Evolutionary conservation across 2,888 invertebrate genomes (phyloP), one percentile per base, ranked within the genome.

Genomic region (Ferrisia virgata): DNA sequence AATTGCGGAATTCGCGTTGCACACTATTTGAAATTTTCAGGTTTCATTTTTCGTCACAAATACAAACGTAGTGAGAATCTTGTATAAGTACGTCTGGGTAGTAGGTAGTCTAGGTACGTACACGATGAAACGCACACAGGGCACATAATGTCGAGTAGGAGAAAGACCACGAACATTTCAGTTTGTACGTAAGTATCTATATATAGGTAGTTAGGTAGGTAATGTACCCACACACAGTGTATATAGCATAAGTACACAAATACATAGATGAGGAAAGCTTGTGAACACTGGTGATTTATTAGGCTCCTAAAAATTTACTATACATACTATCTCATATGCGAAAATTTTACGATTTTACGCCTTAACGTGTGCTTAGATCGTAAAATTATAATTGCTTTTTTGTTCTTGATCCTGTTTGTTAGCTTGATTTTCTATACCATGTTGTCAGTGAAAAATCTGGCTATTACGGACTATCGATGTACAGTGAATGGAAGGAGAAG

Each of bases 301-400:
- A 28, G 64, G 28, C 64, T 64, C 28, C 64, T 64, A 64, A 64
- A 64, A 64, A 1, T 64, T 64, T 64, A 64, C 64, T 64, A n/a
- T n/a, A 28, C 64, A 28, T 25, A 64, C 64, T 64, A 64, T 64
- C 64, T 64, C 64, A 28, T 64, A 64, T 76, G 72, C 36, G 72
- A 76, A 76, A 76, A 76, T 76, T 76, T 76, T 76, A 76, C 28
- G 72, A 36, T 76, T 76, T 76, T 18, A 76, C 36, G 36, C 72
- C 72, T 64, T 64, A 28, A 64, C 64, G 64, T 28, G 18, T 76
- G 72, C 15, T 3, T 36, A 76, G 36, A 76, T 76, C 72, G 72
- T 76, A 76, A 76, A 76, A 76, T 76, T 76, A 76, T 76, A 76
- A 76, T 76, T 76, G 72, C 72, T 36, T 76, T 64, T 33, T 33